These are phyloP conservation scores for Stenichneumon culpator DNA, from an alignment of 2,888 invertebrate genomes.

Conservation along the genomic window DNA sequence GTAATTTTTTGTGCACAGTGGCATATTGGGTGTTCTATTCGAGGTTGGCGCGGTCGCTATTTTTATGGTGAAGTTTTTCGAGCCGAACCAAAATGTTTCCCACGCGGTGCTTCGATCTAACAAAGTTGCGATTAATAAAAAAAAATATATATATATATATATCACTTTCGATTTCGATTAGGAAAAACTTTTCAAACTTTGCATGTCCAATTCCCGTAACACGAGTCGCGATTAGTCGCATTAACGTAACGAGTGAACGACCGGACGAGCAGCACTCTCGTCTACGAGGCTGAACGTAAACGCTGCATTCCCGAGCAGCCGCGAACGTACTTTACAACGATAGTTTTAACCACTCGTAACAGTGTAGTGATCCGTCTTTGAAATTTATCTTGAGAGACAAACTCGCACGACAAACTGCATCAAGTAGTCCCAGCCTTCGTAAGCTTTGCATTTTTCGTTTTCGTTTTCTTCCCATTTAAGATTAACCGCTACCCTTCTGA, in stretches of 20 bases:
- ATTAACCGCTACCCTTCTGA: constrained; percentile 21
- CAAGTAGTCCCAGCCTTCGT: too few species aligned
- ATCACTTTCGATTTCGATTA: too few species aligned
- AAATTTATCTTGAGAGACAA: background rate
- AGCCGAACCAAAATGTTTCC: background rate
- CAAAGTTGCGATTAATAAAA: too few species aligned
- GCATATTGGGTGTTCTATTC: background rate
- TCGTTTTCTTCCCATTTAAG: background rate
- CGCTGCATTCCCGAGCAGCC: constrained; percentile 16
- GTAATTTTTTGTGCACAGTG: too few species aligned
- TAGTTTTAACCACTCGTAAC: background rate
- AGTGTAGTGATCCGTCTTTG: background rate
- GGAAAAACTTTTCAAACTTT: background rate
- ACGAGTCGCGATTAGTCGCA: constrained; percentile 47
- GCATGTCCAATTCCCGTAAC: constrained; percentile 49
- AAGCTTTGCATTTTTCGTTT: background rate
- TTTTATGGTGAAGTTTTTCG: background rate
- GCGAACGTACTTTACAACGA: background rate
- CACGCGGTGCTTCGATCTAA: too few species aligned
- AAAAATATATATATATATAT: too few species aligned
- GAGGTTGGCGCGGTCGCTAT: background rate
- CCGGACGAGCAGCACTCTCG: constrained; percentile 21
- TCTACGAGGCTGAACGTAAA: constrained; percentile 37
- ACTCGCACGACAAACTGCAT: background rate
- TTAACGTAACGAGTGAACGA: constrained; percentile 47